Percentiles rank a stretch among this genome's conserved stretches.
Conservation (phyloP, 1,140 invertebrate genomes). For the Dendrolimus punctatus region DNA sequence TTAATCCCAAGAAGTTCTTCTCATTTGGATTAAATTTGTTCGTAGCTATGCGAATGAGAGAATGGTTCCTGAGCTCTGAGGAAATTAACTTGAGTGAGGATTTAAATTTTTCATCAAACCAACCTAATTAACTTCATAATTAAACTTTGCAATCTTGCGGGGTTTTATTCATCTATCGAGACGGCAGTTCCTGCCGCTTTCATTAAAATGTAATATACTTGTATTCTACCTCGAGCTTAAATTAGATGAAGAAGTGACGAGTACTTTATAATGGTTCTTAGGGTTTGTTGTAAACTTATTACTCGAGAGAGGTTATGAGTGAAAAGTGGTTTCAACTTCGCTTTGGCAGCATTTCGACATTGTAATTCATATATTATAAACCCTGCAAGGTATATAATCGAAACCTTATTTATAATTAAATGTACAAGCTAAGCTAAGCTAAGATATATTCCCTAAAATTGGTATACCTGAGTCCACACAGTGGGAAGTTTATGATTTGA, state of each 20-base stretch:
- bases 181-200: slow-evolving; percentile 17
- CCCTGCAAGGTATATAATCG: too few relatives aligned
- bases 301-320: too few relatives aligned
- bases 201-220: slow-evolving; percentile 17
- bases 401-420: too few relatives aligned
- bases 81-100: slow-evolving; percentile 55
- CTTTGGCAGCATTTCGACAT: too few relatives aligned
- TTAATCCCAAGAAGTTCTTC: slow-evolving; percentile 20
- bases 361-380: too few relatives aligned
- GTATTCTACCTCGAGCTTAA: neutral
- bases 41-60: slow-evolving; percentile 35
- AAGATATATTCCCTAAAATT: too few relatives aligned
- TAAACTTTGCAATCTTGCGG: slow-evolving; percentile 43
- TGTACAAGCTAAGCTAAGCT: too few relatives aligned
- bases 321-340: too few relatives aligned
- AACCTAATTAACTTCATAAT: slow-evolving; percentile 60
- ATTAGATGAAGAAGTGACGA: neutral
- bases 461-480: too few relatives aligned
- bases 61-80: slow-evolving; percentile 36
- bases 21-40: slow-evolving; percentile 38
- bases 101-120: slow-evolving; percentile 62
- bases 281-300: too few relatives aligned
- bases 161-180: slow-evolving; percentile 30
- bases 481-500: too few relatives aligned
- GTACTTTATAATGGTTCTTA: too few relatives aligned